Evolutionary conservation across 1,140 invertebrate genomes (phyloP).

Genomic region (Sycophila sp.): DNA sequence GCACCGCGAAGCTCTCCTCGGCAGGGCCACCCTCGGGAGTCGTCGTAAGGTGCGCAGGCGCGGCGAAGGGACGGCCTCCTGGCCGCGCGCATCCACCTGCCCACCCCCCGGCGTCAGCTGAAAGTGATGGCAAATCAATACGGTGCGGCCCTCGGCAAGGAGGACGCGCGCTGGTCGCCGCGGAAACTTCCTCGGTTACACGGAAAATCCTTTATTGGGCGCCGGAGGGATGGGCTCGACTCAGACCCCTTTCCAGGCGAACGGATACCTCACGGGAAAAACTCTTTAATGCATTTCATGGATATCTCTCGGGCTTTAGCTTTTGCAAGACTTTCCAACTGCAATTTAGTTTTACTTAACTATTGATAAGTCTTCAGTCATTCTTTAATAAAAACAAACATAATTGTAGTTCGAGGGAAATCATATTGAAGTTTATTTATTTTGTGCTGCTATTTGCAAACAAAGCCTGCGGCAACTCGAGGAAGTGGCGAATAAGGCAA

Average conservation of each 20-base stretch:
- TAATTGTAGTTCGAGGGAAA: too few relatives aligned
- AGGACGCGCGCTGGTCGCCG: too few relatives aligned
- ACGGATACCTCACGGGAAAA: too few relatives aligned
- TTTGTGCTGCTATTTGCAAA: too few relatives aligned
- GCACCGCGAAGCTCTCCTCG: neutral
- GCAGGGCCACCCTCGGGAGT: neutral
- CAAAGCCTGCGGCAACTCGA: too few relatives aligned
- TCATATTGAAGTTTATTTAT: too few relatives aligned
- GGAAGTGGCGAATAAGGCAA: too few relatives aligned
- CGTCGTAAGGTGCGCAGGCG: neutral
- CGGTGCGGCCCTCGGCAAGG: slow-evolving; percentile 7
- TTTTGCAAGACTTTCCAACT: neutral
- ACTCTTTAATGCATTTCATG: too few relatives aligned
- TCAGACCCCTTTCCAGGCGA: too few relatives aligned
- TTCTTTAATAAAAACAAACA: neutral
- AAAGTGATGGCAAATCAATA: slow-evolving; percentile 67
- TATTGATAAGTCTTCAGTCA: neutral
- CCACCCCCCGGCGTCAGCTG: slow-evolving; percentile 53
- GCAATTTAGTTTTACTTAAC: too few relatives aligned
- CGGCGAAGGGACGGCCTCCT: slow-evolving; percentile 46
- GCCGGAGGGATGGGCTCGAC: neutral
- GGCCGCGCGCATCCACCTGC: slow-evolving; percentile 52
- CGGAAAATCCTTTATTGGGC: neutral
- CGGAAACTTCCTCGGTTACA: neutral
- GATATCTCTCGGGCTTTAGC: too few relatives aligned